Evolutionary conservation across 1,140 invertebrate species (phyloP).

Genomic region (Drosophila auraria): DNA sequence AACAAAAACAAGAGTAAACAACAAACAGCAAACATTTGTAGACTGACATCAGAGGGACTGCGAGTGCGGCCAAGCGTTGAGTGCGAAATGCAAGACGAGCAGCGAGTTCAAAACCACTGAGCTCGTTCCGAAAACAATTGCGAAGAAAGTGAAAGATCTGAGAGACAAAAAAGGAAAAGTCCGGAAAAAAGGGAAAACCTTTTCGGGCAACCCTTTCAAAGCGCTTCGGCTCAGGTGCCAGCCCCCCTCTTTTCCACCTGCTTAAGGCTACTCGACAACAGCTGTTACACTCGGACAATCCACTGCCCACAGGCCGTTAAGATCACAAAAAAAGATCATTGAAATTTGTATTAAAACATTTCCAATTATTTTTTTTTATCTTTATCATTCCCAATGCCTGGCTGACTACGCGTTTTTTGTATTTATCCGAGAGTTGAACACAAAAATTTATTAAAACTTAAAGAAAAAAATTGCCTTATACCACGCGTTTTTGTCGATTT

Average conservation of each 20-base stretch:
- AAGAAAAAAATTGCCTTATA: slow-evolving; percentile 39
- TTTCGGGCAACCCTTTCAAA: slow-evolving; percentile 10
- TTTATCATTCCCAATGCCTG: slow-evolving; percentile 28
- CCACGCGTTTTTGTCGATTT: slow-evolving; percentile 66
- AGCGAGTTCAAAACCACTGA: slow-evolving; percentile 50
- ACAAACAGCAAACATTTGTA: slow-evolving; percentile 45
- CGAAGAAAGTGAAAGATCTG: slow-evolving; percentile 74
- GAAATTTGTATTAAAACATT: slow-evolving; percentile 52
- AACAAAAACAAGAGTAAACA: slow-evolving; percentile 39
- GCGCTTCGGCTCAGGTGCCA: slow-evolving; percentile 67
- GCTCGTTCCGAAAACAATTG: slow-evolving; percentile 65
- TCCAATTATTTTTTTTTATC: slow-evolving; percentile 65
- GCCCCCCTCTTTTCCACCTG: slow-evolving; percentile 9
- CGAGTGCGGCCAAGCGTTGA: slow-evolving; percentile 75
- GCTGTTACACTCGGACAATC: slow-evolving; percentile 54
- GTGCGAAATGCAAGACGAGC: slow-evolving; percentile 67
- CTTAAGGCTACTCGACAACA: slow-evolving; percentile 38
- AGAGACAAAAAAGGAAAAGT: slow-evolving; percentile 41
- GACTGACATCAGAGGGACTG: slow-evolving; percentile 57
- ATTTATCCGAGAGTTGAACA: slow-evolving; percentile 10
- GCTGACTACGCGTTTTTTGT: slow-evolving; percentile 69
- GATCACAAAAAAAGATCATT: slow-evolving; percentile 48
- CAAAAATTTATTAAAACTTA: slow-evolving; percentile 28
- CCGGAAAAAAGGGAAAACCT: slow-evolving; percentile 66
- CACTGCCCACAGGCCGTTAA: slow-evolving; percentile 40